Base-by-base conservation (phyloP, 2,888 invertebrate species). In the Arrhopalites spinosus region DNA sequence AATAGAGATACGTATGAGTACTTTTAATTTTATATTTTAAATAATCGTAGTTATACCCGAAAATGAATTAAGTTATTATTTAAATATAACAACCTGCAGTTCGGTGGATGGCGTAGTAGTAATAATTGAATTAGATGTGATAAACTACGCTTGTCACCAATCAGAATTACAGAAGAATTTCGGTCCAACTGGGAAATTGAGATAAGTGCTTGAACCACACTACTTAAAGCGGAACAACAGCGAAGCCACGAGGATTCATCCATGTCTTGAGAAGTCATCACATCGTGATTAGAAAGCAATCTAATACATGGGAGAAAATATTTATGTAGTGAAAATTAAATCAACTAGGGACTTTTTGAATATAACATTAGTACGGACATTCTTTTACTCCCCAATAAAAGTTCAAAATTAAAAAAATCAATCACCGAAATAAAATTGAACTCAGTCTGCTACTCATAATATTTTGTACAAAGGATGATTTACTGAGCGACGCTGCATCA, bases 401-500 rank as follows among this genome's bases (percentile, higher is more conserved):
- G n/a, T n/a, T n/a, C n/a, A n/a, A n/a, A n/a, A n/a, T n/a, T n/a
- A n/a, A n/a, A n/a, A n/a, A n/a, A n/a, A n/a, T n/a, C n/a, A n/a
- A n/a, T n/a, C 36, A 79, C 81, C 81, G 53, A 72, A 80, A 81
- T 17, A 81, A n/a, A 23, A 79, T 63, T 7, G 80, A 76, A 27
- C 77, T 77, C 1, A 81, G 56, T 15, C 81, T 80, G 69, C 69
- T 77, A 25, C 30, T 75, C 15, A 61, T 77, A 30, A 78, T 74
- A 45, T 36, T 47, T 72, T 72, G 72, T 27, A 72, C 72, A 27
- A 72, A 45, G 8, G 30, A 23, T 25, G 63, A 47, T 23, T 72
- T 72, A 2, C 68, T 45, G 17, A 63, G 27, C 8, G 53, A 25
- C 36, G 59, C 2, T 13, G 63, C 5, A 23, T 61, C 66, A n/a